Conservation (phyloP, 2,888 invertebrate genomes). For the Ophraella communa region DNA sequence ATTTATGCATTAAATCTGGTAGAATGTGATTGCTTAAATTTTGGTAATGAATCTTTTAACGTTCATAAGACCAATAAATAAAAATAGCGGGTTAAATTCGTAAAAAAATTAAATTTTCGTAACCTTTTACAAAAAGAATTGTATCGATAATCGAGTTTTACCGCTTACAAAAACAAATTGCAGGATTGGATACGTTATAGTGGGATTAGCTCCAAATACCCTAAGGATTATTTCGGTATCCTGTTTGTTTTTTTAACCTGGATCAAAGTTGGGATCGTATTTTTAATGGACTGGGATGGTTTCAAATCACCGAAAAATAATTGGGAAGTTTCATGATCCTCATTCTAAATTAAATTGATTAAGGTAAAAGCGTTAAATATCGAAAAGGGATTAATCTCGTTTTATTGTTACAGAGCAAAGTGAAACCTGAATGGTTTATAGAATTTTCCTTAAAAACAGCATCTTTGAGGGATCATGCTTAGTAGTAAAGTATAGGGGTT, state of each 20-base stretch:
- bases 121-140: background rate
- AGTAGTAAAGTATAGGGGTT: too few relatives aligned
- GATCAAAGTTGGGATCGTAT: background rate
- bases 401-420: background rate
- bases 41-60: too few relatives aligned
- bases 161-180: background rate
- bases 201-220: background rate
- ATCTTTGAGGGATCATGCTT: too few relatives aligned
- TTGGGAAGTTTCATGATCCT: background rate
- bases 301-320: slow-evolving; percentile 8
- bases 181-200: background rate
- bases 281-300: slow-evolving; percentile 4
- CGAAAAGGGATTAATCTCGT: background rate
- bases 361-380: background rate
- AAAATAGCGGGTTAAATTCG: background rate
- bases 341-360: background rate
- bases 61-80: background rate
- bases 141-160: background rate
- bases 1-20: too few relatives aligned
- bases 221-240: background rate
- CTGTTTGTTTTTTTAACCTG: background rate
- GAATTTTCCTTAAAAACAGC: background rate
- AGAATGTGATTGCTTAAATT: too few relatives aligned
- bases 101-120: background rate
- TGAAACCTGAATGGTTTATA: background rate